Conservation (phyloP, 2,113 vertebrate genomes). For the Climacteris rufus region DNA sequence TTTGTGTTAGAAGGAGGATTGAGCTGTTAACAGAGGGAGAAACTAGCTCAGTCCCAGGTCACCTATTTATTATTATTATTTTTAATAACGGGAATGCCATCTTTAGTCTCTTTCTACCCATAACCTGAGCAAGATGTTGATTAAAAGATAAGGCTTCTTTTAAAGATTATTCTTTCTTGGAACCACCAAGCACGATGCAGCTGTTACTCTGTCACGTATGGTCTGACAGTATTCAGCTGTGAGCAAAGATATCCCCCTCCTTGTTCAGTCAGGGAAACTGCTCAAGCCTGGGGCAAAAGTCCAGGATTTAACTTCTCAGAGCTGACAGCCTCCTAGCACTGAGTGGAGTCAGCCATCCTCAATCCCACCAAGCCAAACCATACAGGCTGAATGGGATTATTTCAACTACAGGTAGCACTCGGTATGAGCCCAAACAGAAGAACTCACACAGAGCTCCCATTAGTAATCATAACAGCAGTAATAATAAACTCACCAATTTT, state of each 20-base stretch:
- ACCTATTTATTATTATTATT: not conserved
- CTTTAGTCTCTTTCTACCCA: not conserved
- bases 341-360: not conserved
- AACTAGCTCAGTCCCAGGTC: not conserved
- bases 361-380: not conserved
- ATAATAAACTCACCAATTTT: not conserved
- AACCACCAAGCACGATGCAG: not conserved
- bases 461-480: not conserved
- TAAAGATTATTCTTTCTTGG: not conserved
- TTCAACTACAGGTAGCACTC: not conserved
- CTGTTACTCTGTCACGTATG: not conserved
- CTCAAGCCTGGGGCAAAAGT: not conserved
- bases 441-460: not conserved
- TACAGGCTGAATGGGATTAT: not conserved
- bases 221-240: not conserved
- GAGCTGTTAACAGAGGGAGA: not conserved
- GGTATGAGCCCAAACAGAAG: not conserved
- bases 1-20: not conserved
- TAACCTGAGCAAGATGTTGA: not conserved
- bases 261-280: not conserved
- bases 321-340: not conserved
- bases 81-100: not conserved
- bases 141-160: not conserved
- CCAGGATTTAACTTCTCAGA: not conserved
- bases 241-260: not conserved